Percentiles rank a stretch among this genome's conserved stretches.
phyloP scores from a whole-genome alignment of 1,140 invertebrate species.

The Lethocerus indicus region DNA sequence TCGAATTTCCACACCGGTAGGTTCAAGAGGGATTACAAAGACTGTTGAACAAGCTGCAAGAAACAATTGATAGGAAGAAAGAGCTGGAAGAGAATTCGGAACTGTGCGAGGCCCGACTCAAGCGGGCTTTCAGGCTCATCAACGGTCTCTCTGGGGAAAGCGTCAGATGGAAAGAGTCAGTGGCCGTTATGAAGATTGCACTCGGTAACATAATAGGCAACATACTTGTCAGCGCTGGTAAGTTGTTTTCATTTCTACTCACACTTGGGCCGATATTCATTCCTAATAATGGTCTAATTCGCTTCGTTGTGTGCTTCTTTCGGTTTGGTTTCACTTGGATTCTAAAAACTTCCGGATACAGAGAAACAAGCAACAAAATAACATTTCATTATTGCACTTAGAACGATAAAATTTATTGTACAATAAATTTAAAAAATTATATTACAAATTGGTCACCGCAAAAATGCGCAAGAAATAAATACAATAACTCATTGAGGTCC shows the following conservation, averaged over 20 bases:
- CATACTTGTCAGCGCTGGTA: slow-evolving; percentile 32
- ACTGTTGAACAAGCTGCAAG: slow-evolving; percentile 41
- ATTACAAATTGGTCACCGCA: too few species aligned
- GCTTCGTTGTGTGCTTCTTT: too few species aligned
- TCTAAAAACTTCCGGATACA: too few species aligned
- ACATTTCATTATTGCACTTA: too few species aligned
- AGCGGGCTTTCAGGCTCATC: slow-evolving; percentile 54
- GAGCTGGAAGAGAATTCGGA: slow-evolving; percentile 59
- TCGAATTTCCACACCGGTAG: too few species aligned
- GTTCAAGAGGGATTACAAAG: slow-evolving; percentile 38
- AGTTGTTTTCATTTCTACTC: background rate
- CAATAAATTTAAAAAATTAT: too few species aligned
- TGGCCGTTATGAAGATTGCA: slow-evolving; percentile 36
- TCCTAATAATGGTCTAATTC: too few species aligned
- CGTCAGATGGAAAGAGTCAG: slow-evolving; percentile 45
- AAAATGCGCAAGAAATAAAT: too few species aligned
- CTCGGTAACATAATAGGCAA: slow-evolving; percentile 47
- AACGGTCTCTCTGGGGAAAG: slow-evolving; percentile 34
- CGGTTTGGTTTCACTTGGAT: too few species aligned
- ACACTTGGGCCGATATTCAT: too few species aligned
- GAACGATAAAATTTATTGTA: background rate
- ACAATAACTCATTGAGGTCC: too few species aligned
- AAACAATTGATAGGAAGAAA: slow-evolving; percentile 38
- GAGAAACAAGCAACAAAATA: too few species aligned
- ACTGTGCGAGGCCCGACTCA: slow-evolving; percentile 56